These are phyloP conservation scores for Knipowitschia caucasica DNA, from an alignment of 2,797 vertebrate genomes.

Conservation along the genomic window DNA sequence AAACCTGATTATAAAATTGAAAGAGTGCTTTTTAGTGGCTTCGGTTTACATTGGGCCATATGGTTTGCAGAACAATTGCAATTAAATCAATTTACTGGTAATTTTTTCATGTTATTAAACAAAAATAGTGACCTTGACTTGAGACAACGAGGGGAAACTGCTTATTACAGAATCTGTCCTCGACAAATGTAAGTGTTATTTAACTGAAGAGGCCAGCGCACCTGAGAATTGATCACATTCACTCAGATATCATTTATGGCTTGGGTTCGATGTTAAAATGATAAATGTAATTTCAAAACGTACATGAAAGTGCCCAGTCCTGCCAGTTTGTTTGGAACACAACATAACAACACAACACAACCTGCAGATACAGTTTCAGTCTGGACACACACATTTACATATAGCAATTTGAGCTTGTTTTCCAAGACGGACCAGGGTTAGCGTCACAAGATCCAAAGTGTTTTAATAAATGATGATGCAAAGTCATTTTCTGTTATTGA, in stretches of 20 bases:
- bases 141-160: not conserved
- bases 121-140: not conserved
- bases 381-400: not conserved
- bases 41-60: too few relatives aligned
- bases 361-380: not conserved
- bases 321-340: not conserved
- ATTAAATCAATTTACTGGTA: too few relatives aligned
- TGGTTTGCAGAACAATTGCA: too few relatives aligned
- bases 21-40: too few relatives aligned
- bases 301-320: not conserved
- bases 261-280: not conserved
- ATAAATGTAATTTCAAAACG: not conserved
- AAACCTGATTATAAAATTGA: too few relatives aligned
- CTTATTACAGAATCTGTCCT: not conserved
- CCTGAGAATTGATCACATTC: not conserved
- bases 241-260: too few relatives aligned
- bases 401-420: not conserved
- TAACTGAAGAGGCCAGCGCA: not conserved
- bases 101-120: not conserved
- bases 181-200: not conserved
- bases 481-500: slow-evolving; percentile 11
- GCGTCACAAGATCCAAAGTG: not conserved
- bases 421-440: not conserved
- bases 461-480: slow-evolving; percentile 32
- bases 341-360: too few relatives aligned